Conservation (phyloP, 1,140 invertebrate genomes). For the Conus betulinus region DNA sequence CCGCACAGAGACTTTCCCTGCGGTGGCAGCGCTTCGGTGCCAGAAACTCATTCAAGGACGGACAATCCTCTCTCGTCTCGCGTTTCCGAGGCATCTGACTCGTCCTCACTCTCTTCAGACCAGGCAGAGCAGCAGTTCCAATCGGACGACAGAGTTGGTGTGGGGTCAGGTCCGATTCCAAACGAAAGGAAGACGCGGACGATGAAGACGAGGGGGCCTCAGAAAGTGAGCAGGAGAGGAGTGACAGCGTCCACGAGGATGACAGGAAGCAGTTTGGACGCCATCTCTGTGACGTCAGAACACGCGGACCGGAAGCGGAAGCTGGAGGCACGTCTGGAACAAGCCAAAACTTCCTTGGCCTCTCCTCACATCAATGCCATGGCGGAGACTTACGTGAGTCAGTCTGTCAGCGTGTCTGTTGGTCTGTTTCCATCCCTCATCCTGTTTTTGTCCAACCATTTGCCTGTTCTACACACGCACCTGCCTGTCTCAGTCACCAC, state of each 20-base stretch:
- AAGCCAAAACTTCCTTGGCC: not conserved
- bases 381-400: not conserved
- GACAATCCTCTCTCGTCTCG: no score
- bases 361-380: not conserved
- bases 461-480: no score
- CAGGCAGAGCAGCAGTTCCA: not conserved
- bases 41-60: no score
- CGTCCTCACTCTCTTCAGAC: not conserved
- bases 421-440: no score
- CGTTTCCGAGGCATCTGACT: no score
- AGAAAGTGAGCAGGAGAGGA: not conserved
- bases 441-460: no score
- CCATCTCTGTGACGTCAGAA: not conserved
- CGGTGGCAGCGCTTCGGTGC: not conserved
- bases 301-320: not conserved
- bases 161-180: not conserved
- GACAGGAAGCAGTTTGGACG: not conserved
- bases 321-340: conserved; percentile 8
- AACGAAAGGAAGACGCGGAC: not conserved
- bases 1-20: not conserved
- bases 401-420: not conserved
- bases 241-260: not conserved
- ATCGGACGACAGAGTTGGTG: not conserved
- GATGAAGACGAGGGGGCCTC: not conserved
- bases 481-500: no score